Conservation (phyloP, 1,140 invertebrate genomes). For the Zaprionus ornatus region DNA sequence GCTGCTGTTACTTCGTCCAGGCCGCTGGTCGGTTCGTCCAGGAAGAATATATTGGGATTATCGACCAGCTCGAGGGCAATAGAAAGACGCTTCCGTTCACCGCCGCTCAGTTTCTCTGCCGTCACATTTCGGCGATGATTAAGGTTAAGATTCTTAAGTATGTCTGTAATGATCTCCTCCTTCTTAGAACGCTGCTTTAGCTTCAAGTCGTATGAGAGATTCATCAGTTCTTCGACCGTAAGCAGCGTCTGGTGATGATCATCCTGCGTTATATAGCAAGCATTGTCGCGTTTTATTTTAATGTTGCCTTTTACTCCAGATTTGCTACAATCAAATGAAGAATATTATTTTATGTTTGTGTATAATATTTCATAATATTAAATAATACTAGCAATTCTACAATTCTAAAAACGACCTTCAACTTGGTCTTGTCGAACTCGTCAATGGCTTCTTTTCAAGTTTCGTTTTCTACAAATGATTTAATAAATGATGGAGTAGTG, state of each 20-base stretch:
- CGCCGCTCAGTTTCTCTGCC: slow-evolving; percentile 88
- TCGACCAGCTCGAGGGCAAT: slow-evolving; percentile 94
- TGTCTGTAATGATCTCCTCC: slow-evolving; percentile 84
- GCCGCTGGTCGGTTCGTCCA: slow-evolving; percentile 91
- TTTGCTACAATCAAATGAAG: slow-evolving; percentile 73
- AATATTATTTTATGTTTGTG: too few species aligned
- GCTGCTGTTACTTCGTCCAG: slow-evolving; percentile 93
- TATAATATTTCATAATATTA: too few species aligned
- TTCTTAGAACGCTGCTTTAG: slow-evolving; percentile 83
- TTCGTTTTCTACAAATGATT: slow-evolving; percentile 6
- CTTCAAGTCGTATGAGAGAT: slow-evolving; percentile 92
- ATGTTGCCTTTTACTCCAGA: slow-evolving; percentile 85
- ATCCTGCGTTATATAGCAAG: slow-evolving; percentile 95
- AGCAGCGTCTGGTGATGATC: slow-evolving; percentile 92
- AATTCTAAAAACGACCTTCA: slow-evolving; percentile 16
- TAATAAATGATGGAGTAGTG: slow-evolving; percentile 20
- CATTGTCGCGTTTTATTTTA: slow-evolving; percentile 85
- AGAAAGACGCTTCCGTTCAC: slow-evolving; percentile 91
- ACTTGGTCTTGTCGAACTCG: background rate
- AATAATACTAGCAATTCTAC: background rate
- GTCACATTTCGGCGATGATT: slow-evolving; percentile 88
- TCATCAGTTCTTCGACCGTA: slow-evolving; percentile 92
- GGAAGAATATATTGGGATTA: slow-evolving; percentile 90
- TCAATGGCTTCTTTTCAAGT: slow-evolving; percentile 16
- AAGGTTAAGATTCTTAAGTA: slow-evolving; percentile 86